A percentile compares a stretch with the other conserved stretches of the same genome.
phyloP scores from a whole-genome alignment of 2,888 invertebrate genomes.

The Timema podura region DNA sequence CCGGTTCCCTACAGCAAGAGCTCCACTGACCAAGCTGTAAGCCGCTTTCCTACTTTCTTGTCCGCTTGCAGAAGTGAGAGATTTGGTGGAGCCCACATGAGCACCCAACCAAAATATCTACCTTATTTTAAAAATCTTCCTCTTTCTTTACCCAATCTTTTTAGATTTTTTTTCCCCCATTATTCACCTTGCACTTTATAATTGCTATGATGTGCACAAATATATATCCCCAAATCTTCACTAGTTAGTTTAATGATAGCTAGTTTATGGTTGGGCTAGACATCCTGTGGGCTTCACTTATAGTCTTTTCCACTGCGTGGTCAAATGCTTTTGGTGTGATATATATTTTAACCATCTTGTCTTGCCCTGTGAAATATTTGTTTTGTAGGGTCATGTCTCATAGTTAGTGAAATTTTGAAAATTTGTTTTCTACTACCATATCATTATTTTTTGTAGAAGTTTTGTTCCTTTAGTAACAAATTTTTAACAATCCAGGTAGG shows the following conservation, averaged over 20 bases:
- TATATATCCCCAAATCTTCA: background rate
- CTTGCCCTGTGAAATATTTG: slow-evolving; percentile 22
- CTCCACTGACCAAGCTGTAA: slow-evolving; percentile 99
- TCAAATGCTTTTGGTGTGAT: slow-evolving; percentile 32
- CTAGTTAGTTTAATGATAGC: background rate
- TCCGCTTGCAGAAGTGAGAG: slow-evolving; percentile 42
- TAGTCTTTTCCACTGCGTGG: slow-evolving; percentile 28
- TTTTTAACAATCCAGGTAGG: slow-evolving; percentile 31
- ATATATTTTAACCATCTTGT: slow-evolving; percentile 24
- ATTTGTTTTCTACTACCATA: slow-evolving; percentile 23
- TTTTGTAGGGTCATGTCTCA: slow-evolving; percentile 30
- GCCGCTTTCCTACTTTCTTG: slow-evolving; percentile 63
- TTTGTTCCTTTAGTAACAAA: slow-evolving; percentile 24
- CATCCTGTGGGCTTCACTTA: slow-evolving; percentile 34
- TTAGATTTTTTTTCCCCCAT: slow-evolving; percentile 10
- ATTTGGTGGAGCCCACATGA: slow-evolving; percentile 31
- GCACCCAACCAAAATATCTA: slow-evolving; percentile 16
- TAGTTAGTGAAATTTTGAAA: slow-evolving; percentile 26
- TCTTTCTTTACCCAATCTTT: slow-evolving; percentile 8
- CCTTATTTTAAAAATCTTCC: background rate
- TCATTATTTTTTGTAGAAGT: slow-evolving; percentile 24
- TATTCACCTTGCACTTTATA: background rate
- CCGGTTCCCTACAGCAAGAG: slow-evolving; percentile 99
- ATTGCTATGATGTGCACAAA: no score
- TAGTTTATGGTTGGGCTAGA: slow-evolving; percentile 15